Conservation (phyloP, 2,113 vertebrate species). For the Campylomormyrus numenius region DNA sequence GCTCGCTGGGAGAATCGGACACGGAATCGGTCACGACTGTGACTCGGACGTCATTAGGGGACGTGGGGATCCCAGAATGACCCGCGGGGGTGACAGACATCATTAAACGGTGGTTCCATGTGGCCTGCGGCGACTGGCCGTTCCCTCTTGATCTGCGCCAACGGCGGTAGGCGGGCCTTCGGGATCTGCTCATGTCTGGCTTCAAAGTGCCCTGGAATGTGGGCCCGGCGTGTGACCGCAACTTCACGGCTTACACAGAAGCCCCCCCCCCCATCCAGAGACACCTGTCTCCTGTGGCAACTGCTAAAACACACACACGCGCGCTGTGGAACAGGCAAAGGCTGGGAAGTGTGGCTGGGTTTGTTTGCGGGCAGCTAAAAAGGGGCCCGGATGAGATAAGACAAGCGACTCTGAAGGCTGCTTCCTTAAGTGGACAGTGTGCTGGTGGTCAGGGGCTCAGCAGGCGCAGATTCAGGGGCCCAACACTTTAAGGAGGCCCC, state of each 20-base stretch:
- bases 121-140: not conserved
- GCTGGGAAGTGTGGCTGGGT: not conserved
- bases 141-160: conserved; percentile 27
- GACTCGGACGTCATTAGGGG: not conserved
- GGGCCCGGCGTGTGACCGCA: conserved; percentile 18
- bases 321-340: not conserved
- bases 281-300: conserved; percentile 36
- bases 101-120: conserved; percentile 7
- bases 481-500: not conserved
- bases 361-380: not conserved
- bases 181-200: conserved; percentile 14
- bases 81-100: conserved; percentile 13
- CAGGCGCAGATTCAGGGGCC: not conserved
- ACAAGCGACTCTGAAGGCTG: not conserved
- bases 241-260: conserved; percentile 33
- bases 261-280: conserved; percentile 16
- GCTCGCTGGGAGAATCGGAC: not conserved
- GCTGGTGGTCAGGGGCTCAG: not conserved
- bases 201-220: conserved; percentile 39
- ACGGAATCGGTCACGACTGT: not conserved
- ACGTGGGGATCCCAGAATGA: conserved; percentile 8
- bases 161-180: conserved; percentile 22
- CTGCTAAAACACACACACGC: conserved; percentile 23
- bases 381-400: not conserved
- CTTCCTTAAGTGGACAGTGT: not conserved